Percentiles rank a stretch among this genome's conserved stretches.
These are phyloP conservation scores for Chlorodrepanis virens DNA, from an alignment of 2,113 vertebrate genomes.

Conservation along the genomic window DNA sequence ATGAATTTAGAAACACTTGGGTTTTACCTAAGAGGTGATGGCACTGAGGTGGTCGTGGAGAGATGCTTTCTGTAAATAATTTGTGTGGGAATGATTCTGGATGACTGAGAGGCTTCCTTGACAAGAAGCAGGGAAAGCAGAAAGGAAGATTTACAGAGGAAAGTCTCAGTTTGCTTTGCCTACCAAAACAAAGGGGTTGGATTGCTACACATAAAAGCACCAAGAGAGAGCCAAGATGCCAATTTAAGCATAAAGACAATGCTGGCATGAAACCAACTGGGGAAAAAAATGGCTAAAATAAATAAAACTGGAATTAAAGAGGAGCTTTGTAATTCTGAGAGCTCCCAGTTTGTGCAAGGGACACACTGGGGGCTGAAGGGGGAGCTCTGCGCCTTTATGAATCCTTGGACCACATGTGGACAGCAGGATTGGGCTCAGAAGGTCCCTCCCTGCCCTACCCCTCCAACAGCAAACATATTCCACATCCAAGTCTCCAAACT, in stretches of 20 bases:
- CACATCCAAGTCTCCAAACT: background rate
- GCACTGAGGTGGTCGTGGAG: background rate
- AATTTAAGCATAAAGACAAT: constrained; percentile 9
- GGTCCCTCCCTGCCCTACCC: background rate
- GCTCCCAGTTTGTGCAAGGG: background rate
- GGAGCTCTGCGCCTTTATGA: background rate
- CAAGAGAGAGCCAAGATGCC: background rate
- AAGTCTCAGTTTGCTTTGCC: background rate
- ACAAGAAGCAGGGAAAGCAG: background rate
- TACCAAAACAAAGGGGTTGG: constrained; percentile 13
- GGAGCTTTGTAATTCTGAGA: background rate
- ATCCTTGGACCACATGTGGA: fast-evolving
- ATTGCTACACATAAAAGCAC: constrained; percentile 6
- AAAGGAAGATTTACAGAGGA: background rate
- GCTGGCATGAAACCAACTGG: background rate
- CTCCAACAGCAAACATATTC: background rate
- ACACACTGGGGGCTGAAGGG: background rate
- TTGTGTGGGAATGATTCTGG: background rate
- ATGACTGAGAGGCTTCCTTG: background rate
- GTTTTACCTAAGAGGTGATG: background rate
- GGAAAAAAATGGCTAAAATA: background rate
- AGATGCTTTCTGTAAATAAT: background rate
- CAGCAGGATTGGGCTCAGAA: background rate
- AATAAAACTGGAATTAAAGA: background rate
- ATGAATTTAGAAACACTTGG: background rate